Evolutionary conservation across 2,113 vertebrate species (phyloP), one percentile per base, ranked within the genome.

Genomic region (Echinops telfairi): DNA sequence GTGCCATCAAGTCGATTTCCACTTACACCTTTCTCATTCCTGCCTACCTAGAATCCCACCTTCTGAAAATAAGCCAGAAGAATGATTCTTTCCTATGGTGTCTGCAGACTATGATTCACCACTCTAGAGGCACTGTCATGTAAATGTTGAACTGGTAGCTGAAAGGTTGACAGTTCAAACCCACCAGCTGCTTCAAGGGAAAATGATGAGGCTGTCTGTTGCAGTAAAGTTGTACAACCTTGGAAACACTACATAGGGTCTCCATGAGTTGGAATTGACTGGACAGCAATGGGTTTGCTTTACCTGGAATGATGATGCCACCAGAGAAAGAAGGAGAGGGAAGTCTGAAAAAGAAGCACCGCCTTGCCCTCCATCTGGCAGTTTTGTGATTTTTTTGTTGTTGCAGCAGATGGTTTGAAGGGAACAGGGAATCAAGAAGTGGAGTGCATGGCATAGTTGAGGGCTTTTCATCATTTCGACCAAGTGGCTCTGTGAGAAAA

Each of bases 401-500:
- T 93, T 77, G 4, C 40, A 78, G 66, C 88, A 94, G 58, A 82
- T 94, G 93, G 92, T 40, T 90, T 38, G 68, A 78, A 88, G 64
- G 73, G 57, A 95, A 89, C 17, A 0, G 12, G 38, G 64, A 81
- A 85, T 78, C n/a, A 22, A 75, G 84, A 95, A 77, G 64, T 2
- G 10, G 57, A 29, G 43, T 60, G 17, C 86, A 68, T 25, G 78
- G 36, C 17, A 5, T 43, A 68, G 80, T 38, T 40, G 40, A 36
- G 58, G 70, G 81, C 71, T 92, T 71, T 90, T 25, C 31, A 20
- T 71, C 43, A 4, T 87, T 78, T 71, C 87, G 87, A 40, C 91
- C 62, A 10, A 88, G 20, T 17, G 76, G 82, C 85, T 95, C 92
- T 70, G 22, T 85, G 91, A 95, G 95, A 95, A 95, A 83, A 68